Evolutionary conservation across 1,140 invertebrate genomes (phyloP), one percentile per base, ranked within the genome.

Genomic region (Pantala flavescens): DNA sequence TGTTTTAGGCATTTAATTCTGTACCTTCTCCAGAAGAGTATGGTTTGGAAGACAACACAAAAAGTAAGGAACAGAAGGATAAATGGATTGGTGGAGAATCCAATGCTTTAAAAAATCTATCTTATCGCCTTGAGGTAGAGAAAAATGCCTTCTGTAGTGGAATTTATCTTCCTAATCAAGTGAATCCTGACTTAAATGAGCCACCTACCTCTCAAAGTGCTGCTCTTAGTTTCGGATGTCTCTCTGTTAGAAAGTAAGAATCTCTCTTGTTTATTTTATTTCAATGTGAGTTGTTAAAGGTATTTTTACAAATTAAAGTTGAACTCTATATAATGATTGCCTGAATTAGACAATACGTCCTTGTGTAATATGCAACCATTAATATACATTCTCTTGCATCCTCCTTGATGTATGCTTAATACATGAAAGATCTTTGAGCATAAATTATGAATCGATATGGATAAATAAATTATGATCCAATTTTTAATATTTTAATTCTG

Each of bases 121-220:
- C 82, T 70, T 82, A 86, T 49, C 81, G 87, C 0, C 80, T 89
- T 0, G 82, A 82, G 43, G 83, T 89, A 0, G 88, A 89, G 79
- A 82, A 85, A 74, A 82, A 86, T 36, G 87, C 88, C 0, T 89
- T 89, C 76, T 81, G 83, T 79, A 76, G 78, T 78, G 78, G 79
- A 73, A 86, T 82, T 10, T 87, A 87, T 77, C 80, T 90, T 77
- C 90, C 90, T 0, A 91, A 91, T 74, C 89, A 91, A 80, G 85
- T 86, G 2, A 84, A 84, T 77, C 90, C 90, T 0, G 89, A 92
- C 77, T 83, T 92, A 24, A 79, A 88, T 24, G 89, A 88, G 0
- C 86, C 86, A 23, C 88, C 90, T 0, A 86, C 89, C 75, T 90
- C 89, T 55, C 81, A 91, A 78, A 91, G 89, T 78, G 87, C 88